Evolutionary conservation across 2,113 vertebrate genomes (phyloP).

Genomic region (Lontra canadensis): DNA sequence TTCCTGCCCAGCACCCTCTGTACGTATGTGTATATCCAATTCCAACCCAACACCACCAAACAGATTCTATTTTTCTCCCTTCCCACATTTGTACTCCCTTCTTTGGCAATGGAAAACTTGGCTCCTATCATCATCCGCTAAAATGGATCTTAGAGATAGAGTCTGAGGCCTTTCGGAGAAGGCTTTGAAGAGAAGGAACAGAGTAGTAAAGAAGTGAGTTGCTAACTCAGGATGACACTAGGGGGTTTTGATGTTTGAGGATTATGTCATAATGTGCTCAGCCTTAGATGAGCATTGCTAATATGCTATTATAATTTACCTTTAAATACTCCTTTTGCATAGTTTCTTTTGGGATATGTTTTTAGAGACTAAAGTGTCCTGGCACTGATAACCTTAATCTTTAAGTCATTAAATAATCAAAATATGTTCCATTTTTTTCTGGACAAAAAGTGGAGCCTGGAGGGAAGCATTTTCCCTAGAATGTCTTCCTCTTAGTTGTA

Average conservation of each 20-base stretch:
- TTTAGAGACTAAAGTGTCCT: constrained; percentile 1
- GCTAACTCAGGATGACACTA: too few relatives aligned
- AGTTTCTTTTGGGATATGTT: constrained; percentile 22
- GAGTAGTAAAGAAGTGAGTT: neutral
- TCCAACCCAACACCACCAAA: neutral
- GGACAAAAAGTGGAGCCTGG: neutral
- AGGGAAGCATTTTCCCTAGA: neutral
- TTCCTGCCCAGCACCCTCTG: neutral
- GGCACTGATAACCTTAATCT: neutral
- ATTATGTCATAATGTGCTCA: neutral
- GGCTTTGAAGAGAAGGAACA: neutral
- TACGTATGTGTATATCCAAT: accelerated
- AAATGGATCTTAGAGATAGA: neutral
- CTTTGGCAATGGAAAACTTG: neutral
- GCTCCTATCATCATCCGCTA: neutral
- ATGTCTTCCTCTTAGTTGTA: neutral
- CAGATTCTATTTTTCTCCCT: neutral
- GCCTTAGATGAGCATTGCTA: neutral
- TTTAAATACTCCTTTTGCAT: neutral
- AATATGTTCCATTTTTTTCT: neutral
- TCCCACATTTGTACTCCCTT: neutral
- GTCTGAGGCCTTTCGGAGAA: neutral
- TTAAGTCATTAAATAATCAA: constrained; percentile 8
- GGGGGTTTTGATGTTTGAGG: neutral
- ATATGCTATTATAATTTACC: neutral